Percentiles rank a stretch among this genome's conserved stretches.
These are phyloP conservation scores for Diacarnus erythraeanus DNA, from an alignment of 37 sponge, comb jelly and placozoan genomes.

Conservation along the genomic window DNA sequence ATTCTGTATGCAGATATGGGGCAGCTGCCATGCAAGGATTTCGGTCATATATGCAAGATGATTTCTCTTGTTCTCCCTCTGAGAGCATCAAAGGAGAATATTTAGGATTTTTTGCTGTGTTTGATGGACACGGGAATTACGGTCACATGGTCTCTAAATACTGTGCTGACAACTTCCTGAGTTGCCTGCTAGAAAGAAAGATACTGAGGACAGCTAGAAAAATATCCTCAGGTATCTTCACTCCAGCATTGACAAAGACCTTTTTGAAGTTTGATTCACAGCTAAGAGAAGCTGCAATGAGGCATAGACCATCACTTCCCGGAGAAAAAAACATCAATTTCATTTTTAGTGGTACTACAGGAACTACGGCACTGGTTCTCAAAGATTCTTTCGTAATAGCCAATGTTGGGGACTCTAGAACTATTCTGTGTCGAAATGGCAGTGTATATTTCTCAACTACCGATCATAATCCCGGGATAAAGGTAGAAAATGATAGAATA, in stretches of 20 bases:
- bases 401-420: slow-evolving; percentile 19
- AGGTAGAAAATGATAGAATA: slow-evolving; percentile 3
- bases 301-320: neutral
- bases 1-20: neutral
- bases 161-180: slow-evolving; percentile 10
- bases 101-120: slow-evolving; percentile 9
- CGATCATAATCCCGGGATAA: slow-evolving; percentile 16
- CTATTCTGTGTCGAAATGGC: slow-evolving; percentile 8
- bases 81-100: neutral
- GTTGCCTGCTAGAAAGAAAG: neutral
- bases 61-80: slow-evolving; percentile 15
- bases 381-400: neutral
- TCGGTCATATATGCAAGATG: slow-evolving; percentile 19
- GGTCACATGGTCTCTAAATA: slow-evolving; percentile 9
- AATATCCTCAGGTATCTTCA: neutral
- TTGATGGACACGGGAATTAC: slow-evolving; percentile 18
- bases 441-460: neutral
- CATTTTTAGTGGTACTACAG: slow-evolving; percentile 10
- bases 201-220: neutral
- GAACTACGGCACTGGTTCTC: neutral
- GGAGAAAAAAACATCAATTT: neutral
- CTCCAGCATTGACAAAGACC: neutral
- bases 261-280: slow-evolving; percentile 16
- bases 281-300: neutral
- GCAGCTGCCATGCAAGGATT: slow-evolving; percentile 33